Evolutionary conservation across 2,888 invertebrate genomes (phyloP), one percentile per base, ranked within the genome.

Genomic region (Cantharis lateralis): DNA sequence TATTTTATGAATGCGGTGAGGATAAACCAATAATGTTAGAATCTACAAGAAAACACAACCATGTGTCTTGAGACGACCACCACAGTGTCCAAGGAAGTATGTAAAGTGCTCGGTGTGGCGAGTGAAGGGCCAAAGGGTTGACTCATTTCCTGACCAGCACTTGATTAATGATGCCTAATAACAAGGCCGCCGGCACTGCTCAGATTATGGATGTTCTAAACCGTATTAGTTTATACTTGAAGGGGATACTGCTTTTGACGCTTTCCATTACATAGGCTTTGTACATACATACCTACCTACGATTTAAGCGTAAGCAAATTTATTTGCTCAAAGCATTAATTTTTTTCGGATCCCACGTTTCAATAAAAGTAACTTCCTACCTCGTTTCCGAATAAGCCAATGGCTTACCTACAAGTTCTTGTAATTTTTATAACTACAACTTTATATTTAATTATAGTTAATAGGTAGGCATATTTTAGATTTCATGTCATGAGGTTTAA

Each of bases 151-250:
- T 88, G 88, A 87, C 88, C 87, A 86, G 87, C 85, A 80, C 85
- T 87, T 88, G 88, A 88, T 88, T 88, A 88, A 88, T 88, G 88
- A 88, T 88, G 86, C 86, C 87, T 88, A 88, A 88, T 88, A 88
- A 88, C 88, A 87, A 87, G 84, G 81, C 83, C 83, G 82, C 80
- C 82, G 83, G 81, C 80, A 81, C 76, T 79, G 79, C 81, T 79
- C 82, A 82, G 83, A 83, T 83, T 83, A 82, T 83, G 82, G 82
- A 84, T 83, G 84, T 83, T 84, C 84, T 48, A 83, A 83, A 83
- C 84, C 82, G 83, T 84, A 84, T 85, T 85, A 85, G 84, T 84
- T 84, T 83, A 81, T 78, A 81, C 78, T 81, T 82, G 82, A 82
- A 83, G 81, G 83, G 83, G 83, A 84, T 84, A 84, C 85, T 86